These are phyloP conservation scores for Megatriorchis doriae DNA, from an alignment of 2,113 vertebrate genomes.

Conservation along the genomic window DNA sequence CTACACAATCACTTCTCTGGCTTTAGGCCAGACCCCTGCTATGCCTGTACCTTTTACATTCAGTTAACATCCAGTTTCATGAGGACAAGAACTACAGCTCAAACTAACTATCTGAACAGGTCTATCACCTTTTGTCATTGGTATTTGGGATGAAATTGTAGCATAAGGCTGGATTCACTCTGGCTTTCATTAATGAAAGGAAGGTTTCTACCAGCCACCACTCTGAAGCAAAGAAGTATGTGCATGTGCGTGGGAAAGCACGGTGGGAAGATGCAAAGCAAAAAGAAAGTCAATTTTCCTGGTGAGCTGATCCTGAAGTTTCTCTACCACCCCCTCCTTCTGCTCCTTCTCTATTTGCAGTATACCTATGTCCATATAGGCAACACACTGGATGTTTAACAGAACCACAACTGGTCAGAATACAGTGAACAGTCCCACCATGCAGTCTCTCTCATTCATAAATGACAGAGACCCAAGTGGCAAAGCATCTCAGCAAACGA, in stretches of 20 bases:
- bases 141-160: neutral
- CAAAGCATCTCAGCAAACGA: neutral
- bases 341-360: neutral
- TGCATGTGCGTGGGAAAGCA: accelerated
- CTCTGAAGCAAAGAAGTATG: neutral
- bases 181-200: neutral
- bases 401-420: neutral
- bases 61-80: neutral
- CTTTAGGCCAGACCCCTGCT: neutral
- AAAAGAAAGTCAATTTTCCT: neutral
- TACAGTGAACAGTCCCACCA: neutral
- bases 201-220: neutral
- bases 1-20: neutral
- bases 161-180: neutral
- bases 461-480: neutral
- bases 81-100: neutral
- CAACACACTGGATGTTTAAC: neutral
- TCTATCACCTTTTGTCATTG: neutral
- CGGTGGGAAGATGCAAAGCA: neutral
- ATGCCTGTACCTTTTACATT: neutral
- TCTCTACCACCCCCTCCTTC: neutral
- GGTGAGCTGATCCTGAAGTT: neutral
- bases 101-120: neutral
- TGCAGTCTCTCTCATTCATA: neutral
- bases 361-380: neutral